Base-by-base conservation (phyloP, 2,113 vertebrate species). In the Cygnus atratus region DNA sequence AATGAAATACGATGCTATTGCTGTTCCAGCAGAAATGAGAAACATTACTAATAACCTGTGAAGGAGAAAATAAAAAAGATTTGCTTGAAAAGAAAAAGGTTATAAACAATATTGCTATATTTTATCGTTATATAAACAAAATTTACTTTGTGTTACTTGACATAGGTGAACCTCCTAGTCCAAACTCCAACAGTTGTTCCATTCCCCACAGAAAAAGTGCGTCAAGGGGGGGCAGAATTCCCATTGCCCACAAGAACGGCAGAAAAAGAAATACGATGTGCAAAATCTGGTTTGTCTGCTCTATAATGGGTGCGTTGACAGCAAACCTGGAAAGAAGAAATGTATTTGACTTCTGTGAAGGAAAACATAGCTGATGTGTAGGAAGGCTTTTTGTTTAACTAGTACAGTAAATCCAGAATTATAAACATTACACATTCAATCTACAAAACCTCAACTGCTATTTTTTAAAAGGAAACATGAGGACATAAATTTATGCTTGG, bases 111-210 rank as follows among this genome's bases (percentile, higher is more conserved):
- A 67, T 0, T 81, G 66, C 67, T 78, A 63, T 35, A 91, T 73
- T 95, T 93, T 59, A 92, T 71, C 72, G 43, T 39, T 73, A 79
- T 14, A 43, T 29, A 95, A 96, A 93, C 81, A 90, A 96, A 73
- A 90, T 89, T 98, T 98, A 98, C 99, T 99, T 98, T 95, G 98
- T 82, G 96, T 99, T 99, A 92, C 98, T 99, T 94, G 99, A 98
- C 99, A 99, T 98, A 71, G 99, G 98, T 28, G 99, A 99, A 77
- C 99, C 99, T 95, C 99, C 99, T 58, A 99, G 98, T 70, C 98
- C 99, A 95, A 99, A 99, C 94, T 99, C 98, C 91, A 99, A 98
- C 81, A 98, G 94, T 85, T 99, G 99, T 84, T 99, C 99, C 98
- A 99, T 98, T 95, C 97, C 98, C 99, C 99, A 99, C 6, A 99